Evolutionary conservation across 2,888 invertebrate genomes (phyloP), one percentile per base, ranked within the genome.

Genomic region (Xylocampa areola): DNA sequence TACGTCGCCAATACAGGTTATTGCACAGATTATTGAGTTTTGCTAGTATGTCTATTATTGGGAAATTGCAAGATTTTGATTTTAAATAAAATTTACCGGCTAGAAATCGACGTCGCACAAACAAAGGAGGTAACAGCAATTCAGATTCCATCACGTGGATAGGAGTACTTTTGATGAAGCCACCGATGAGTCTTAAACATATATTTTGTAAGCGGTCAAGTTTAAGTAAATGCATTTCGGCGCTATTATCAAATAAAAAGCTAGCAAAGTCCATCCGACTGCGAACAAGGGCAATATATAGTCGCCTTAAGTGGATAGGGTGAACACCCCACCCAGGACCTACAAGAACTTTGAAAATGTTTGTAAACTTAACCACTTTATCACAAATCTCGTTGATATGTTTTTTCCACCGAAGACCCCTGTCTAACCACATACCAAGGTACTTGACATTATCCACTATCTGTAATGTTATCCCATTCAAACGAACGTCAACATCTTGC

Each of bases 191-290:
- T 0, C 53, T n/a, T 8, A 49, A 11, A 4, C 32, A 32, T 7
- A 23, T 25, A n/a, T 49, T 49, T 40, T 49, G 49, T 16, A 35
- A 13, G 19, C 39, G 32, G 1, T 47, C 40, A 7, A 53, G 2
- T 13, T 47, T 45, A 0, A n/a, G 10, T 4, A 45, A 6, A 35
- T 53, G 33, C 1, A 8, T 21, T 13, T 53, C 19, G 2, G 53
- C 53, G 13, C 53, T 27, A 40, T 40, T 40, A 5, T 35, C 53
- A n/a, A n/a, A n/a, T n/a, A n/a, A n/a, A n/a, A n/a, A n/a, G n/a
- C n/a, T n/a, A n/a, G n/a, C n/a, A n/a, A n/a, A n/a, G n/a, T n/a
- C n/a, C n/a, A n/a, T n/a, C n/a, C n/a, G n/a, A n/a, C n/a, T n/a
- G n/a, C n/a, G n/a, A n/a, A n/a, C n/a, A n/a, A n/a, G n/a, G n/a